Evolutionary conservation across 2,888 invertebrate species (phyloP).

Genomic region (Clunio marinus): DNA sequence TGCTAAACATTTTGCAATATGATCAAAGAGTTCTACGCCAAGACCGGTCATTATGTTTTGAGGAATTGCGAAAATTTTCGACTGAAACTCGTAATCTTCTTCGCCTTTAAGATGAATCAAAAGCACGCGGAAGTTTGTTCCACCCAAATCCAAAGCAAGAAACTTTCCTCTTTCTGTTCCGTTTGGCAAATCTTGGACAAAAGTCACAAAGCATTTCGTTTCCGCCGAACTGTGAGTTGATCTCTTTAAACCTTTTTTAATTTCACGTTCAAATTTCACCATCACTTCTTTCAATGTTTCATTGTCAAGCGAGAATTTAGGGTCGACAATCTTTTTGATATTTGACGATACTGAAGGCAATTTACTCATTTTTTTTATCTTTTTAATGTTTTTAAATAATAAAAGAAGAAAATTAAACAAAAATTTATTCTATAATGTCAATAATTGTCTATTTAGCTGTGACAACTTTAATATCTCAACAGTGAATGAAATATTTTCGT

Average conservation of each 20-base stretch:
- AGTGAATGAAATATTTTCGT: too few species aligned
- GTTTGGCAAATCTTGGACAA: constrained; percentile 91
- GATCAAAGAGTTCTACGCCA: constrained; percentile 62
- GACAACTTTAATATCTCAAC: too few species aligned
- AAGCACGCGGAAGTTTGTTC: constrained; percentile 68
- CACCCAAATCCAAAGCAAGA: constrained; percentile 67
- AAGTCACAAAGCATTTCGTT: constrained; percentile 93
- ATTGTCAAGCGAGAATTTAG: constrained; percentile 46
- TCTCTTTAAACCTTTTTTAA: constrained; percentile 74
- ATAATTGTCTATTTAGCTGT: too few species aligned
- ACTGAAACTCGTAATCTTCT: constrained; percentile 63
- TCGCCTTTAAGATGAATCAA: constrained; percentile 57
- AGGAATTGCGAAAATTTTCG: constrained; percentile 68
- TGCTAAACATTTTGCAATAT: constrained; percentile 62
- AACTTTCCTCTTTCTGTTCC: constrained; percentile 70
- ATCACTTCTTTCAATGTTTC: constrained; percentile 74
- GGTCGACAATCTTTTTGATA: background rate
- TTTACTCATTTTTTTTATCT: background rate
- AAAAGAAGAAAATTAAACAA: too few species aligned
- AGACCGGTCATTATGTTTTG: constrained; percentile 64
- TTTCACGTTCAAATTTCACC: constrained; percentile 68
- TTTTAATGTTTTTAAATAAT: too few species aligned
- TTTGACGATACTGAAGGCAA: background rate
- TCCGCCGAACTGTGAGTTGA: constrained; percentile 71
- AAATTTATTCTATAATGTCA: too few species aligned